Conservation (phyloP, 2,797 vertebrate genomes). For the Sphaeramia orbicularis region DNA sequence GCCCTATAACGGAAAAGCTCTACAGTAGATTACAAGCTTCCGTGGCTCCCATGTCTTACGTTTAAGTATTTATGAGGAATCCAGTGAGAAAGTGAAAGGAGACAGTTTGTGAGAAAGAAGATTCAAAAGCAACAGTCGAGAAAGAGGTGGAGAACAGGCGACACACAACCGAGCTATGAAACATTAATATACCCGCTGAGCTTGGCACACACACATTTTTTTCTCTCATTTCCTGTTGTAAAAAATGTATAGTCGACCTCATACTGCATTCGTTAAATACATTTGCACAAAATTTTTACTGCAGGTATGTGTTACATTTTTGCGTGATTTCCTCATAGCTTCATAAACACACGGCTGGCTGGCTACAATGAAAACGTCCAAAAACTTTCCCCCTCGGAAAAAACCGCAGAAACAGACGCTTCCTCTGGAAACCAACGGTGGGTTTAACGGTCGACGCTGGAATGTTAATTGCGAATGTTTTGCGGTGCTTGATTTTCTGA, state of each 20-base stretch:
- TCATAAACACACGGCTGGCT: slow-evolving; percentile 35
- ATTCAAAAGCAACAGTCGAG: slow-evolving; percentile 21
- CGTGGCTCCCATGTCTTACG: slow-evolving; percentile 28
- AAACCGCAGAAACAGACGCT: slow-evolving; percentile 56
- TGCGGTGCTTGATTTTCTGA: slow-evolving; percentile 23
- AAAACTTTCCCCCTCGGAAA: slow-evolving; percentile 16
- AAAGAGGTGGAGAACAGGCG: slow-evolving; percentile 33
- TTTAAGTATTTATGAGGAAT: slow-evolving; percentile 58
- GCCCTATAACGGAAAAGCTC: slow-evolving; percentile 27
- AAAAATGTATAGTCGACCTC: slow-evolving; percentile 25
- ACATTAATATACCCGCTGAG: slow-evolving; percentile 65
- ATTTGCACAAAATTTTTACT: slow-evolving; percentile 29
- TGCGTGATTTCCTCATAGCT: slow-evolving; percentile 49
- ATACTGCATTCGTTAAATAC: slow-evolving; percentile 24
- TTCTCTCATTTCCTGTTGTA: slow-evolving; percentile 56
- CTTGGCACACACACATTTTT: slow-evolving; percentile 27
- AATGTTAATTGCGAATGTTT: slow-evolving; percentile 42
- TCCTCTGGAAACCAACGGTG: slow-evolving; percentile 28
- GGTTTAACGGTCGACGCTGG: slow-evolving; percentile 31
- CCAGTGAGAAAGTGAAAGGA: slow-evolving; percentile 8
- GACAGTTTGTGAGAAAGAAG: slow-evolving; percentile 15
- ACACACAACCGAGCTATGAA: slow-evolving; percentile 53
- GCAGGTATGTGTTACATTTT: slow-evolving; percentile 49
- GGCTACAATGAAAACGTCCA: slow-evolving; percentile 65
- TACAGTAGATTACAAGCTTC: slow-evolving; percentile 25